Conservation (phyloP, 2,888 invertebrate genomes). For the Adelognathus sp. region DNA sequence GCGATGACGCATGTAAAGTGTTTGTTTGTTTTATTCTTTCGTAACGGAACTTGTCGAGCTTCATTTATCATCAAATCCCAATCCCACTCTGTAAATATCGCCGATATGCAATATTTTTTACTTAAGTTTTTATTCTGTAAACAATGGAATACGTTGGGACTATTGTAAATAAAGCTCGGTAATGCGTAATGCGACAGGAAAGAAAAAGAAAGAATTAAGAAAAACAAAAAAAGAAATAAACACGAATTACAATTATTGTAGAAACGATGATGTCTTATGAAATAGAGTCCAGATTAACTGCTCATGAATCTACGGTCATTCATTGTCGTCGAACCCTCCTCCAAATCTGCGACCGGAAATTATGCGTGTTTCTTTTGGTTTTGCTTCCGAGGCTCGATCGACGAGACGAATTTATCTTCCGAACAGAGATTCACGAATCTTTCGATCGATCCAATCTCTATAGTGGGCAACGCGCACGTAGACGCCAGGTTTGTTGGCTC, state of each 20-base stretch:
- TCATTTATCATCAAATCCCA: slow-evolving; percentile 1
- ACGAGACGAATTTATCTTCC: slow-evolving; percentile 65
- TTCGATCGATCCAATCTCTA: slow-evolving; percentile 86
- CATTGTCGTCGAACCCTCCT: slow-evolving; percentile 11
- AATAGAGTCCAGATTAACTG: slow-evolving; percentile 76
- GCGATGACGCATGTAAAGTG: slow-evolving; percentile 7
- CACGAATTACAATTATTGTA: slow-evolving; percentile 77
- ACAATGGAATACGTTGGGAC: slow-evolving; percentile 64
- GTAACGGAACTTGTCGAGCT: slow-evolving; percentile 15
- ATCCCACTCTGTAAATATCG: slow-evolving; percentile 57
- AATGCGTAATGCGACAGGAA: slow-evolving; percentile 66
- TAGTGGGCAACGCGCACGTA: slow-evolving; percentile 87
- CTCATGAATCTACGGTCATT: slow-evolving; percentile 35
- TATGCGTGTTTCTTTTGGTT: background rate
- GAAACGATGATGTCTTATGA: slow-evolving; percentile 77
- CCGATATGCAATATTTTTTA: slow-evolving; percentile 60
- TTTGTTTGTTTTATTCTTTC: no score
- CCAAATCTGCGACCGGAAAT: background rate
- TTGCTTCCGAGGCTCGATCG: background rate
- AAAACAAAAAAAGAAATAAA: slow-evolving; percentile 61
- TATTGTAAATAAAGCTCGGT: slow-evolving; percentile 74
- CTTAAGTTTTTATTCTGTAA: slow-evolving; percentile 51
- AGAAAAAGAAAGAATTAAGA: no score
- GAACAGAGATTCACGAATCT: slow-evolving; percentile 79
- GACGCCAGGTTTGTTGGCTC: slow-evolving; percentile 88